phyloP scores from a whole-genome alignment of 2,113 vertebrate genomes.

The Triplophysa tibetana region DNA sequence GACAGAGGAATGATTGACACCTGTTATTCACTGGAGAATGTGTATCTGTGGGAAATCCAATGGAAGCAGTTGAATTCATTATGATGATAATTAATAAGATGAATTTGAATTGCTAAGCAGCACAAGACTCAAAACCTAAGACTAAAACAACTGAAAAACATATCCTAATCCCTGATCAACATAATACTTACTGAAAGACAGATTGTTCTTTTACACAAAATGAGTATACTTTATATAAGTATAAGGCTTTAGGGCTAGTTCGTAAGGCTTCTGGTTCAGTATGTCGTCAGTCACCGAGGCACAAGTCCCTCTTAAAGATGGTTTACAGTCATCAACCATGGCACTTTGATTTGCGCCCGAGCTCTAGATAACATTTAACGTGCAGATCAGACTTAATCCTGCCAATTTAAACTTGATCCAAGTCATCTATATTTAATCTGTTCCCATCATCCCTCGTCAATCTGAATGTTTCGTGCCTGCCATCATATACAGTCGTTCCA shows the following conservation, averaged over 20 bases:
- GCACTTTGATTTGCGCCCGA: neutral
- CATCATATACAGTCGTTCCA: constrained; percentile 58
- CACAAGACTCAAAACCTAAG: neutral
- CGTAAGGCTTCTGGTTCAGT: neutral
- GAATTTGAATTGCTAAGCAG: constrained; percentile 40
- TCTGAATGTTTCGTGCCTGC: constrained; percentile 59
- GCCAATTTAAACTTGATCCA: constrained; percentile 9
- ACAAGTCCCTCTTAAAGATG: neutral
- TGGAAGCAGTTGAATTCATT: constrained; percentile 23
- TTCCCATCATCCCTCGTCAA: constrained; percentile 35
- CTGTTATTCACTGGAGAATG: constrained; percentile 2
- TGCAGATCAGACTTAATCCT: constrained; percentile 25
- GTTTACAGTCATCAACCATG: constrained; percentile 14
- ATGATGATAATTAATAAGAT: constrained; percentile 32
- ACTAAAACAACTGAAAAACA: neutral
- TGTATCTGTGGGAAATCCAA: constrained; percentile 27
- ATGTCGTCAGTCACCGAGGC: neutral
- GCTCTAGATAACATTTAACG: constrained; percentile 30
- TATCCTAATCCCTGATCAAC: neutral
- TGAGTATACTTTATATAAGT: neutral
- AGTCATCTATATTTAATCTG: neutral
- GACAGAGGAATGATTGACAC: neutral
- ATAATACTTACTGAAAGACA: neutral
- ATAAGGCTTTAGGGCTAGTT: neutral
- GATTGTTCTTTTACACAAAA: neutral